phyloP scores from a whole-genome alignment of 2,113 vertebrate genomes.

The Muntiacus reevesi region DNA sequence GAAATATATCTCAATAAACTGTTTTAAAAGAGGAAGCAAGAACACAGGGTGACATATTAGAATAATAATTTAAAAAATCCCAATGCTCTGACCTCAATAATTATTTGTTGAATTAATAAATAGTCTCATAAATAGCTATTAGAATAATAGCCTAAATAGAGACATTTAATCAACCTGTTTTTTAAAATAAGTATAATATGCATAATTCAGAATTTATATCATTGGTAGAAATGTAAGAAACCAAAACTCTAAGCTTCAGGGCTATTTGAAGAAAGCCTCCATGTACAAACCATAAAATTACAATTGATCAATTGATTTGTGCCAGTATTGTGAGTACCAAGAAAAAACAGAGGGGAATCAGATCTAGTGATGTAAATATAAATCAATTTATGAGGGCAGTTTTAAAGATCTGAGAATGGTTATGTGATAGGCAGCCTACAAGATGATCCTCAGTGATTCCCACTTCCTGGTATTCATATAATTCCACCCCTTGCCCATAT shows the following conservation, averaged over 20 bases:
- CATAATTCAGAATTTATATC: neutral
- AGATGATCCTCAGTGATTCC: neutral
- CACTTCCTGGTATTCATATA: neutral
- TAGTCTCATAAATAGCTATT: neutral
- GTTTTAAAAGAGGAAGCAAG: neutral
- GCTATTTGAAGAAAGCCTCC: neutral
- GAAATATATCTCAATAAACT: neutral
- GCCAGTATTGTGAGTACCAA: neutral
- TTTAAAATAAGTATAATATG: neutral
- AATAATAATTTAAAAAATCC: neutral
- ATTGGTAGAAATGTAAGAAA: neutral
- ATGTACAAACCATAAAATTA: neutral
- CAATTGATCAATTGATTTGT: neutral
- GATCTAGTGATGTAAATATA: neutral
- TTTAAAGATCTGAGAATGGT: neutral
- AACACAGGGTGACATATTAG: neutral
- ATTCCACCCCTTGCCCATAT: accelerated
- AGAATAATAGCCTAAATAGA: neutral
- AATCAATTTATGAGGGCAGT: neutral
- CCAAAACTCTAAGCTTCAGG: neutral
- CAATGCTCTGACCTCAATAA: neutral
- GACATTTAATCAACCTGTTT: neutral
- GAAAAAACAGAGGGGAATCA: neutral
- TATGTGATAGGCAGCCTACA: neutral
- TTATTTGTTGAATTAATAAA: neutral